Conservation (phyloP, 1,140 invertebrate genomes). For the Pectinophora gossypiella region DNA sequence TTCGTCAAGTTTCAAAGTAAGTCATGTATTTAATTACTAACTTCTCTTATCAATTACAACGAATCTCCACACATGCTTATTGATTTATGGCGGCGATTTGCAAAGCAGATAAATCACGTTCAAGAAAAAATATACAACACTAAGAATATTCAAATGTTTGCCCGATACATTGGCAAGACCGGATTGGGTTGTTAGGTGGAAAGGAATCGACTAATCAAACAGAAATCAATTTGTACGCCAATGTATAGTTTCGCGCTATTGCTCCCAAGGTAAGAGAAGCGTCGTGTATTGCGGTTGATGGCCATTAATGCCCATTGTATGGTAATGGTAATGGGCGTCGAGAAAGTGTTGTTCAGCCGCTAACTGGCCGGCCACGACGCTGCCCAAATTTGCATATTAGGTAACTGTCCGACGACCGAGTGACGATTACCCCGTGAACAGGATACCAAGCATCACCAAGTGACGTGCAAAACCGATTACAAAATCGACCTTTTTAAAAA, state of each 20-base stretch:
- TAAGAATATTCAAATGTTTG: too few relatives aligned
- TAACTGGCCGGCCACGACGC: slow-evolving; percentile 48
- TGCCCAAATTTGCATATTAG: slow-evolving; percentile 56
- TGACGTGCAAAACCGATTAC: too few relatives aligned
- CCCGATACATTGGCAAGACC: too few relatives aligned
- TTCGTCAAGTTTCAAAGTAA: too few relatives aligned
- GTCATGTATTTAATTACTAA: too few relatives aligned
- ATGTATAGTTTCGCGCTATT: background rate
- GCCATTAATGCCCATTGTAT: slow-evolving; percentile 50
- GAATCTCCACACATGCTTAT: too few relatives aligned
- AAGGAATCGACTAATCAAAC: background rate
- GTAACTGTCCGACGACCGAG: slow-evolving; percentile 30
- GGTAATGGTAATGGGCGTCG: slow-evolving; percentile 40
- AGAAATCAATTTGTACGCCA: background rate
- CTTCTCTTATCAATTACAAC: too few relatives aligned
- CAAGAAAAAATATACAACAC: too few relatives aligned
- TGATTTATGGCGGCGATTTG: too few relatives aligned
- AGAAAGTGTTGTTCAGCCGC: slow-evolving; percentile 54
- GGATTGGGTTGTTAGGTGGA: background rate
- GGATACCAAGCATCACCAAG: too few relatives aligned
- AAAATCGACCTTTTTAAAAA: too few relatives aligned
- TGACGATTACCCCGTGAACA: slow-evolving; percentile 14
- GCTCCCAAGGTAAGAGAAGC: background rate
- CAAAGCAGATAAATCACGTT: too few relatives aligned
- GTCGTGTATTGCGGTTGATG: slow-evolving; percentile 16